Percentiles rank a stretch among this genome's conserved stretches.
phyloP scores from a whole-genome alignment of 2,888 invertebrate species.

The Willowsia nigromaculata region DNA sequence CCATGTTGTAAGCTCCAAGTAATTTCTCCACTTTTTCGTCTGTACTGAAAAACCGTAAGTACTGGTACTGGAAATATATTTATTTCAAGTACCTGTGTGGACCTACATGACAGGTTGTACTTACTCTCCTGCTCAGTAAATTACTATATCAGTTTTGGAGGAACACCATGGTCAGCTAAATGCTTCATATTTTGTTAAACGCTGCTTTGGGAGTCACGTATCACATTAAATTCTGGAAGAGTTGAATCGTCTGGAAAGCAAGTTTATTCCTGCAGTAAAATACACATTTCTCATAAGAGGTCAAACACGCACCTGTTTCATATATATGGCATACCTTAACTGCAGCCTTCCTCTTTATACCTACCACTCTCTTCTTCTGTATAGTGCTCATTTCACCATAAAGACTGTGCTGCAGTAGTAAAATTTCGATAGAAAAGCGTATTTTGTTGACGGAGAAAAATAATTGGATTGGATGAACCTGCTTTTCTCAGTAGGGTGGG shows the following conservation, averaged over 20 bases:
- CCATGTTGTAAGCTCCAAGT: neutral
- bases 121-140: too few relatives aligned
- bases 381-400: slow-evolving; percentile 5
- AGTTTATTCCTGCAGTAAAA: slow-evolving; percentile 65
- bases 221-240: slow-evolving; percentile 53
- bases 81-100: neutral
- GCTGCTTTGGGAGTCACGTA: slow-evolving; percentile 62
- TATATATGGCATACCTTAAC: neutral
- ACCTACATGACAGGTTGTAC: neutral
- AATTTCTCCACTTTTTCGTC: slow-evolving; percentile 15
- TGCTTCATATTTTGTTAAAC: slow-evolving; percentile 44
- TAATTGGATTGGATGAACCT: slow-evolving; percentile 58
- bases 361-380: neutral
- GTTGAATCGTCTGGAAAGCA: slow-evolving; percentile 32
- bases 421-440: slow-evolving; percentile 65
- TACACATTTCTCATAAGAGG: slow-evolving; percentile 32
- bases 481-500: neutral
- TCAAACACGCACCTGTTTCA: neutral
- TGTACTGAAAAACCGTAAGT: neutral
- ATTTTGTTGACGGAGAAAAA: slow-evolving; percentile 46
- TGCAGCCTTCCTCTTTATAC: slow-evolving; percentile 14
- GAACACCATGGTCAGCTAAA: neutral
- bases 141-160: neutral
- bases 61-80: neutral
- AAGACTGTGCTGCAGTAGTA: slow-evolving; percentile 48